Conservation (phyloP, 64 coral and sea anemone species). For the Trachythela sp. region DNA sequence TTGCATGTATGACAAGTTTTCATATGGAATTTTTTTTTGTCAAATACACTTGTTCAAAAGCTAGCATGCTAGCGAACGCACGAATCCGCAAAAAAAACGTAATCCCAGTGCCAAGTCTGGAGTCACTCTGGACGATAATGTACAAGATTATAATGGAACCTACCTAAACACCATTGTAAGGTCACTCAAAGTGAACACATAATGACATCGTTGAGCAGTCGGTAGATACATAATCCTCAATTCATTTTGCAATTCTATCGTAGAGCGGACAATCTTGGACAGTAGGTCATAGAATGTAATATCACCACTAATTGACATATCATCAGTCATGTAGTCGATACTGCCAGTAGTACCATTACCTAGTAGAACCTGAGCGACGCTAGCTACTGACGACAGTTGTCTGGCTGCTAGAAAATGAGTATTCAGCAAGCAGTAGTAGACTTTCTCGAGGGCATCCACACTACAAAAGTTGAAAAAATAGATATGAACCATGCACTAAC, state of each 20-base stretch:
- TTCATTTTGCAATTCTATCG: constrained; percentile 83
- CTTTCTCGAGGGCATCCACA: constrained; percentile 63
- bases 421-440: constrained; percentile 76
- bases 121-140: background rate
- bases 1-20: too few species aligned
- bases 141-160: background rate
- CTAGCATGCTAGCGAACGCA: too few species aligned
- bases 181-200: constrained; percentile 95
- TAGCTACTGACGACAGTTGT: background rate
- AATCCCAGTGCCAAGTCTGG: background rate
- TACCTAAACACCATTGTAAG: constrained; percentile 99
- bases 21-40: too few species aligned
- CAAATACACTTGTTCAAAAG: too few species aligned
- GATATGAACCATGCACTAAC: background rate
- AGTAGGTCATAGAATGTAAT: background rate
- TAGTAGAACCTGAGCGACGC: background rate
- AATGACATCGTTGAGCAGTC: constrained; percentile 92
- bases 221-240: constrained; percentile 84
- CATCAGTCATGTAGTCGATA: background rate
- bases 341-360: background rate
- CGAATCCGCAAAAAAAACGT: too few species aligned
- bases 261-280: constrained; percentile 33
- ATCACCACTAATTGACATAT: background rate
- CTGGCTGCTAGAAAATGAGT: constrained; percentile 60
- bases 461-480: constrained; percentile 36